Evolutionary conservation across 2,113 vertebrate species (phyloP).

Genomic region (Murina feae): DNA sequence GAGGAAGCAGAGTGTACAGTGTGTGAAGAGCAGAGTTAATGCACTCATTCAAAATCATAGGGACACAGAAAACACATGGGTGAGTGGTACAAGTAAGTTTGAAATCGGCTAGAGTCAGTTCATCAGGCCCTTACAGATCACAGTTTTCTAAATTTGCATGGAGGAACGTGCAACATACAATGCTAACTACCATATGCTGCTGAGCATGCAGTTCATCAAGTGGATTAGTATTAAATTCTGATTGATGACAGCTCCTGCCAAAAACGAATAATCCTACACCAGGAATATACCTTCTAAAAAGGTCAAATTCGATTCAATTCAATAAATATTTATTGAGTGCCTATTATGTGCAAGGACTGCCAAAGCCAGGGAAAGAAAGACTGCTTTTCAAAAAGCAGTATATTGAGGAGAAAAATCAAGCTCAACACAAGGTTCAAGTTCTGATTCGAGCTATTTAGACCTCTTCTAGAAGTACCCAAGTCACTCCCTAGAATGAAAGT

Average conservation of each 20-base stretch:
- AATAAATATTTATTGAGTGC: constrained; percentile 64
- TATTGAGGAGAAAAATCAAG: constrained; percentile 27
- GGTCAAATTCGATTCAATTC: constrained; percentile 54
- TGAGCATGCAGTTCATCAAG: not conserved
- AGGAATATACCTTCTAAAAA: constrained; percentile 23
- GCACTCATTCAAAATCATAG: not conserved
- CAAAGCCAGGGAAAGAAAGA: constrained; percentile 17
- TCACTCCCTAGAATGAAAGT: not conserved
- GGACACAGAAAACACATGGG: accelerated
- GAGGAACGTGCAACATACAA: not conserved
- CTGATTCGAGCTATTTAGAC: not conserved
- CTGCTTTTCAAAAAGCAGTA: constrained; percentile 40
- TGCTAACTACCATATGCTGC: not conserved
- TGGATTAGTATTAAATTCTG: constrained; percentile 20
- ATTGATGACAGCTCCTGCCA: not conserved
- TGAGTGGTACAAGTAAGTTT: not conserved
- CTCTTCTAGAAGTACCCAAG: constrained; percentile 8
- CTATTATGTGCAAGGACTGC: constrained; percentile 16
- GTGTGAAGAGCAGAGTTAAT: not conserved
- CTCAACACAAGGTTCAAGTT: constrained; percentile 45
- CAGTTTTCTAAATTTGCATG: not conserved
- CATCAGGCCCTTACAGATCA: not conserved
- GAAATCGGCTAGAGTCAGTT: not conserved
- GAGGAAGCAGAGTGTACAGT: not conserved
- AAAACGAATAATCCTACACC: constrained; percentile 25